These are phyloP conservation scores for Parthenolecanium corni DNA, from an alignment of 2,888 invertebrate species.

Conservation along the genomic window DNA sequence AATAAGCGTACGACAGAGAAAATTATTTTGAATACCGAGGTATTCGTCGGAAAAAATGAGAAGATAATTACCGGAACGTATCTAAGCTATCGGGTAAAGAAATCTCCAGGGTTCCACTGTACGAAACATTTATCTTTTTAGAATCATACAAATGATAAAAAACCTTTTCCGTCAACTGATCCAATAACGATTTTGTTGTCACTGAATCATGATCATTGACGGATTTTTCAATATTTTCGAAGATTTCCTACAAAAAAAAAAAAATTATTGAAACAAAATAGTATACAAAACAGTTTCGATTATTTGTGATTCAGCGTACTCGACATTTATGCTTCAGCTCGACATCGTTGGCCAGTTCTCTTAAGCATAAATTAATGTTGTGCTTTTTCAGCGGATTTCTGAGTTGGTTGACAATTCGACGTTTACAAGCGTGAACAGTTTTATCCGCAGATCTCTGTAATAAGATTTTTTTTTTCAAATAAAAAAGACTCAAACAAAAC, in stretches of 20 bases:
- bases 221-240: not conserved
- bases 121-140: not conserved
- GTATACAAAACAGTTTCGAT: not conserved
- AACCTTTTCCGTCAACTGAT: constrained; percentile 6
- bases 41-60: too few species aligned
- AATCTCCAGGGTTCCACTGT: not conserved
- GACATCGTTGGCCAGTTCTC: not conserved
- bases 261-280: not conserved
- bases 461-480: too few species aligned
- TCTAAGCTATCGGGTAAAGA: constrained; percentile 5
- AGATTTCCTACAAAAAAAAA: not conserved
- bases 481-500: too few species aligned
- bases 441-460: constrained; percentile 7
- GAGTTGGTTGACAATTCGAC: constrained; percentile 1
- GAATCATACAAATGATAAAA: constrained; percentile 6
- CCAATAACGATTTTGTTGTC: not conserved
- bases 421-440: constrained; percentile 6
- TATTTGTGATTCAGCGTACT: not conserved
- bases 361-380: not conserved
- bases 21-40: too few species aligned
- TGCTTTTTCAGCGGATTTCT: constrained; percentile 1
- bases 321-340: not conserved
- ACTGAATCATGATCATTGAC: not conserved
- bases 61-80: constrained; percentile 2
- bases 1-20: too few species aligned